Conservation (phyloP, 2,888 invertebrate genomes). For the Rhorus exstirpatorius region DNA sequence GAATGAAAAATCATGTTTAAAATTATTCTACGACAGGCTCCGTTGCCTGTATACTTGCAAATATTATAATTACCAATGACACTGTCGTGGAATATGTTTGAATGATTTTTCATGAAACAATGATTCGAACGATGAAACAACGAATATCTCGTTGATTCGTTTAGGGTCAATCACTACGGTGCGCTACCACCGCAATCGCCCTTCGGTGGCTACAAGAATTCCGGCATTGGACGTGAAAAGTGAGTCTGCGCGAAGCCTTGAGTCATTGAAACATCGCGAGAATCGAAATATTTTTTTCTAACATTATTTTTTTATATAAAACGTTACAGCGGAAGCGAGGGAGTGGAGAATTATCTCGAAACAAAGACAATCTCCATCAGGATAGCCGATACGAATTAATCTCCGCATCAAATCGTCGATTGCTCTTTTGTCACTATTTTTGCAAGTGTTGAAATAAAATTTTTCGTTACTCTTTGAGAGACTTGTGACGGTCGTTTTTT, state of each 20-base stretch:
- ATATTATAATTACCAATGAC: neutral
- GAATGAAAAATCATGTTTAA: no score
- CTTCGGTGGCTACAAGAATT: constrained; percentile 95
- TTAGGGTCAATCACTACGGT: constrained; percentile 92
- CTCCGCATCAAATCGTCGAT: neutral
- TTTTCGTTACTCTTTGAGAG: neutral
- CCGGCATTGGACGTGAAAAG: constrained; percentile 93
- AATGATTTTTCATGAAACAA: constrained; percentile 5
- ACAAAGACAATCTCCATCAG: constrained; percentile 91
- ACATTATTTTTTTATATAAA: constrained; percentile 48
- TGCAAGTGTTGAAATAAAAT: neutral
- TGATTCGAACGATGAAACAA: neutral
- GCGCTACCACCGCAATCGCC: constrained; percentile 90
- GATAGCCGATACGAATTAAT: constrained; percentile 57
- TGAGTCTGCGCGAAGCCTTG: constrained; percentile 57
- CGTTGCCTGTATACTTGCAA: no score
- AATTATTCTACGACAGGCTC: no score
- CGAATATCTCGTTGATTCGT: neutral
- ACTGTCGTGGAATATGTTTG: no score
- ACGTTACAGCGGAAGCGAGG: constrained; percentile 90
- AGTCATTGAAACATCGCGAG: neutral
- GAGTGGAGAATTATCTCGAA: constrained; percentile 91
- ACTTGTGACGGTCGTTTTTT: neutral
- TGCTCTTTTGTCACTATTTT: neutral
- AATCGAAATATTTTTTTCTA: constrained; percentile 1